phyloP scores from a whole-genome alignment of 2,888 invertebrate genomes.

The Machimus rusticus region DNA sequence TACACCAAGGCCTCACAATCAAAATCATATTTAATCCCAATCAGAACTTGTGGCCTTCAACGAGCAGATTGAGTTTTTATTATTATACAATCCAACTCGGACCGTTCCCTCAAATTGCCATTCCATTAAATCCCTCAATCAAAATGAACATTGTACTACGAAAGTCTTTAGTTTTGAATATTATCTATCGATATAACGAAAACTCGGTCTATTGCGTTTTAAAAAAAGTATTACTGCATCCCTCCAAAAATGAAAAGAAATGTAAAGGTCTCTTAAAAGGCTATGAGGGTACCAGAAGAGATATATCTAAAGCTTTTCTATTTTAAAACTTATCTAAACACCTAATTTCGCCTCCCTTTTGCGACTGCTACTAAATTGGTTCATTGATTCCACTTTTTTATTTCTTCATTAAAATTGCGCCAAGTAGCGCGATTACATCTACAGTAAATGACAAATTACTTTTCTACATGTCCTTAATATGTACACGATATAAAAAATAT shows the following conservation, averaged over 20 bases:
- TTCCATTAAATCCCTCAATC: background rate
- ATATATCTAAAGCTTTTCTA: conserved; percentile 1
- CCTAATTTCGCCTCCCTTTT: background rate
- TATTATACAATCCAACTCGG: background rate
- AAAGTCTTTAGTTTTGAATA: background rate
- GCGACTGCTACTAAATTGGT: conserved; percentile 5
- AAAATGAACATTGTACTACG: background rate
- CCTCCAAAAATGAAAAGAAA: background rate
- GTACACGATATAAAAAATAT: conserved; percentile 32
- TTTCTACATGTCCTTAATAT: conserved; percentile 1
- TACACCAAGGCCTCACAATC: background rate
- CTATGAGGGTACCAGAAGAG: background rate
- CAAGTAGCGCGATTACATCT: background rate
- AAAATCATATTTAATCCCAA: background rate
- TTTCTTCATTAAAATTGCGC: background rate
- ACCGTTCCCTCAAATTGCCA: background rate
- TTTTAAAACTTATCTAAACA: conserved; percentile 15
- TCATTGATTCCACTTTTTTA: background rate
- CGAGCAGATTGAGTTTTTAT: too few relatives aligned
- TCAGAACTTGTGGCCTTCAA: too few relatives aligned
- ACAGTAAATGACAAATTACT: background rate
- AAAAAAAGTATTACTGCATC: background rate
- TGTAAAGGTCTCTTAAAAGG: background rate
- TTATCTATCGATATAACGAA: background rate
- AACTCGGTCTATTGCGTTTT: background rate